Base-by-base conservation (phyloP, 2,113 vertebrate genomes). In the Gymnobelideus leadbeateri region DNA sequence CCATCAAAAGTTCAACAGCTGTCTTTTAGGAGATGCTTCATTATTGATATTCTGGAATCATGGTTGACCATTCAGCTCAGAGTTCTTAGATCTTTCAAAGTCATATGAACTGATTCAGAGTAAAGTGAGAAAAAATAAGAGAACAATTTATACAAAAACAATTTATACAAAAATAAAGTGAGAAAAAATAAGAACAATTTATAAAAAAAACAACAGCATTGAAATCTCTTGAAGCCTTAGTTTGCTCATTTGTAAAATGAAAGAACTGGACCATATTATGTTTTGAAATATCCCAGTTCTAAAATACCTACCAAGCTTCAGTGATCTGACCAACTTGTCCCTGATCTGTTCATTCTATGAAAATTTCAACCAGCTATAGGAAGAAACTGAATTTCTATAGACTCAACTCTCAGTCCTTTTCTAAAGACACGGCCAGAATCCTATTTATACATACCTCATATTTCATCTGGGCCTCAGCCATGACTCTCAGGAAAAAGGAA, bases 381-480 rank as follows among this genome's bases (percentile, higher is more conserved):
- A 84, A 77, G 37, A 77, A n/a, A 3, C 14, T 5, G 19, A n/a
- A 84, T 84, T 84, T 84, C 68, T 84, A 84, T 84, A 84, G 68
- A 84, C 43, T 84, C 19, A 43, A 84, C n/a, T 43, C n/a, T 84
- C 68, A 84, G 68, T 1, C 68, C 68, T 84, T 84, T 19, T 19
- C 68, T 43, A 43, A 84, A 43, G 68, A 23, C 43, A 84, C 7
- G 19, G 5, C 68, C 68, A 84, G 68, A 84, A 84, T 84, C 68
- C 68, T 84, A 84, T 84, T 84, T 84, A 43, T 84, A 43, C 9
- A 43, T 84, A 84, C 68, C 68, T 84, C 68, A 84, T 84, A 84
- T 84, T 84, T 84, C 68, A 84, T 84, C 68, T 84, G 68, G n/a
- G 68, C 19, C 68, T 84, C 68, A 84, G 68, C 68, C 68, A 84